phyloP scores from a whole-genome alignment of 2,888 invertebrate genomes.

The Agriopis leucophaearia region DNA sequence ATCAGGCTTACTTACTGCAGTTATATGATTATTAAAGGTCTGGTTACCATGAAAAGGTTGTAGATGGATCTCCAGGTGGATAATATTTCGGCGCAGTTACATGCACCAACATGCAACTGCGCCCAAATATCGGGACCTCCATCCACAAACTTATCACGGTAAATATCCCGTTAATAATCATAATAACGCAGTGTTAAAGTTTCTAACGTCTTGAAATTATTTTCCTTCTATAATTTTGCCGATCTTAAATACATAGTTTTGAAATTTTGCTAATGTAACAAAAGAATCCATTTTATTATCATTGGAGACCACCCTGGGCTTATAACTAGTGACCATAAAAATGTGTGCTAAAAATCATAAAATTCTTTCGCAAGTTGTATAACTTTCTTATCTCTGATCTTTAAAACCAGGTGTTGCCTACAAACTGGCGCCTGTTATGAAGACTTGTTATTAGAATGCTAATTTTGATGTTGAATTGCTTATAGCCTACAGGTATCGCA shows the following conservation, averaged over 20 bases:
- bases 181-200: too few species aligned
- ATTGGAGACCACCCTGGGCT: constrained; percentile 16
- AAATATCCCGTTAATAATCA: too few species aligned
- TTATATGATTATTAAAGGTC: too few species aligned
- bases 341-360: constrained; percentile 18
- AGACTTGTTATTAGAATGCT: constrained; percentile 41
- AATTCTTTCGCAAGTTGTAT: constrained; percentile 30
- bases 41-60: too few species aligned
- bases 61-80: too few species aligned
- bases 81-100: too few species aligned
- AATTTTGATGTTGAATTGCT: constrained; percentile 34
- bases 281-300: not conserved
- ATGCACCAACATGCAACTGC: too few species aligned
- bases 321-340: constrained; percentile 26
- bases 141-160: too few species aligned
- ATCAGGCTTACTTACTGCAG: too few species aligned
- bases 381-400: constrained; percentile 30
- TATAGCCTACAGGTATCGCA: constrained; percentile 25
- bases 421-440: constrained; percentile 38
- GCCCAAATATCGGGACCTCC: too few species aligned
- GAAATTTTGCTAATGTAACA: not conserved
- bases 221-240: not conserved
- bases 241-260: not conserved
- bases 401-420: constrained; percentile 31
- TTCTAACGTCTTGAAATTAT: not conserved